These are phyloP conservation scores for Pedicia rivosa DNA, from an alignment of 2,888 invertebrate species.

Conservation along the genomic window DNA sequence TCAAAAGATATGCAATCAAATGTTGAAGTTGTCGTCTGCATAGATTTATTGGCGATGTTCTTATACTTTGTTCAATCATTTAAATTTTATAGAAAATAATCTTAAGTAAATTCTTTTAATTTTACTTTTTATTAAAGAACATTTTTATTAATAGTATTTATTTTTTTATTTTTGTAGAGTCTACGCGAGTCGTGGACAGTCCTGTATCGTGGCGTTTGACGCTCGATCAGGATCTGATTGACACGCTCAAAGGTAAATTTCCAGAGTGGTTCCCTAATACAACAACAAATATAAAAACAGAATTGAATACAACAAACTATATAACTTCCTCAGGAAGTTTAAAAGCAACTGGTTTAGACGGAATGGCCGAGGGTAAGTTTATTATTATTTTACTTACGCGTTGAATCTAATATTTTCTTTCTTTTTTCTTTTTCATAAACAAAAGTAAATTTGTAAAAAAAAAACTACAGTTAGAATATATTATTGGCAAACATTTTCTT, in stretches of 20 bases:
- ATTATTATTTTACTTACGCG: background rate
- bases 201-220: constrained; percentile 82
- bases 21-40: too few species aligned
- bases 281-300: constrained; percentile 20
- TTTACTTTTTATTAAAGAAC: background rate
- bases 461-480: too few species aligned
- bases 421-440: too few species aligned
- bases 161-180: constrained; percentile 41
- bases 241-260: constrained; percentile 82
- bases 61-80: too few species aligned
- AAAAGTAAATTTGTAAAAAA: too few species aligned
- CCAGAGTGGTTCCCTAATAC: constrained; percentile 77
- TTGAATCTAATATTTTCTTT: too few species aligned
- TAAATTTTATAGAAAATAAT: too few species aligned
- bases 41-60: too few species aligned
- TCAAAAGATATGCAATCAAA: constrained; percentile 3
- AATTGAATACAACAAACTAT: constrained; percentile 21
- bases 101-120: too few species aligned
- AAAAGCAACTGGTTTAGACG: constrained; percentile 28
- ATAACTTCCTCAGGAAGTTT: constrained; percentile 23
- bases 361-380: constrained; percentile 28
- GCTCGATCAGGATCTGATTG: constrained; percentile 82
- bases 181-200: constrained; percentile 54
- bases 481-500: too few species aligned
- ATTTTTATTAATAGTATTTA: constrained; percentile 6